Evolutionary conservation across 2,113 vertebrate genomes (phyloP), one percentile per base, ranked within the genome.

Genomic region (Eretmochelys imbricata): DNA sequence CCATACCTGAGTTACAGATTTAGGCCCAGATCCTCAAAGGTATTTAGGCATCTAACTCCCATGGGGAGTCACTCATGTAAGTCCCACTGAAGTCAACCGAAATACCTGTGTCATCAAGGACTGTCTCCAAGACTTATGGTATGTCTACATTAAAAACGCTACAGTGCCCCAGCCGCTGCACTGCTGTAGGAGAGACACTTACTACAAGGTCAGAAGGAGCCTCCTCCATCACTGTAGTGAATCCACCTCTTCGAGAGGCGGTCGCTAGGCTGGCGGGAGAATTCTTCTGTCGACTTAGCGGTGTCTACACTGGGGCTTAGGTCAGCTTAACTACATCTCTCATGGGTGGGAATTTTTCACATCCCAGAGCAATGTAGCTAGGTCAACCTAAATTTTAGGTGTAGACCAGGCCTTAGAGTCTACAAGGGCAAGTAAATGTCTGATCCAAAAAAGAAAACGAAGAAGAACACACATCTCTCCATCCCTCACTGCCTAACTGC

Each of bases 401-500:
- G 9, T 20, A 38, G 19, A 72, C n/a, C 6, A 49, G 46, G 65
- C 14, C 59, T 35, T 79, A 5, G 48, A 14, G 31, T 53, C 22
- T 80, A 69, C 53, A 48, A 81, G 42, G 94, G 13, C 72, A 90
- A 88, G 48, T 84, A 91, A 89, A 38, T 49, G 55, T 89, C 38
- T 90, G 76, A 87, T 55, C 90, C 81, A 85, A 48, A 81, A 53
- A 78, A 59, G 87, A 84, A 0, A 2, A 93, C 48, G 78, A 86
- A 88, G 48, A 2, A 94, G 46, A 72, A 72, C 51, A 22, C 48
- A 14, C 0, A 11, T 55, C 82, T 87, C 94, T 94, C 65, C 90
- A 84, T 84, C 79, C 87, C 88, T 92, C 87, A 57, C 89, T 93
- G 94, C 82, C 90, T 96, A 88, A 94, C 76, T 79, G 86, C 79